Evolutionary conservation across 2,888 invertebrate species (phyloP), one percentile per base, ranked within the genome.

Genomic region (Panopea generosa): DNA sequence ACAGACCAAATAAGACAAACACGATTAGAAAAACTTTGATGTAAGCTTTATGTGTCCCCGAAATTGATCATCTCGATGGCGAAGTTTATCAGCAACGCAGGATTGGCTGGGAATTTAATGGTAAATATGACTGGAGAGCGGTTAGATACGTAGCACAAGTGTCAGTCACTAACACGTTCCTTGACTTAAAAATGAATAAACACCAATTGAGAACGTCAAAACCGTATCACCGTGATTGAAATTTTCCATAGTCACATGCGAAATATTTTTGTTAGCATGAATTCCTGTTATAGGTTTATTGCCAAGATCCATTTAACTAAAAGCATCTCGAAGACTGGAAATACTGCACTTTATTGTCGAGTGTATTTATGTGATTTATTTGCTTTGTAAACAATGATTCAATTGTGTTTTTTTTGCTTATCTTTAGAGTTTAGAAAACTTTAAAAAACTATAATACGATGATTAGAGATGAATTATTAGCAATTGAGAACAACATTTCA

Each of bases 121-220:
- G 74, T 52, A 75, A 69, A 79, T 71, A 71, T 63, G 52, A 57
- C 57, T 65, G 63, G 52, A 75, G 75, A 68, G 56, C 24, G 60
- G 69, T 45, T 60, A 65, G 65, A 60, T 79, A 74, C 53, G 56
- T 50, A 49, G 50, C 50, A 50, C 50, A 63, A 62, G 68, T 71
- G 74, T 70, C 67, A 68, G 59, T 26, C 14, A 33, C 50, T 63
- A 59, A 68, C 74, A 74, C 78, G 78, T 78, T 63, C 74, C 71
- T 53, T 53, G 71, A 74, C 67, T 78, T 74, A 78, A 49, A 53
- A 50, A 67, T 60, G 74, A 63, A 68, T 71, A 74, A 78, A 78
- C 78, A 78, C 67, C 74, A 62, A 74, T 78, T 74, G 74, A 78
- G 69, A 68, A 78, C 59, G 77, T 77, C 77, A 77, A 67, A 67